Percentiles rank a stretch among this genome's conserved stretches.
phyloP scores from a whole-genome alignment of 1,140 invertebrate species.

The Vanessa atalanta region DNA sequence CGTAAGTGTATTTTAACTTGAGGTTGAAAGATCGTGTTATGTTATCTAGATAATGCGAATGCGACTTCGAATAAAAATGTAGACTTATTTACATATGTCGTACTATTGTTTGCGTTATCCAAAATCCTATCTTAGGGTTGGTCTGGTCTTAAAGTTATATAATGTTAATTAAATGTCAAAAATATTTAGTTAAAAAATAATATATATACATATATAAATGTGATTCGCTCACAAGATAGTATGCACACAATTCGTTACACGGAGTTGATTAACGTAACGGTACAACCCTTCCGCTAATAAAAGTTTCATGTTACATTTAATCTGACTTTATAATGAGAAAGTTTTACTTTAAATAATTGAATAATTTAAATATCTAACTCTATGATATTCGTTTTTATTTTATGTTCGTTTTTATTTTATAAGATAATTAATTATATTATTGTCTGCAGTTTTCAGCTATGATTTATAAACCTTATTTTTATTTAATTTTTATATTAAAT shows the following conservation, averaged over 20 bases:
- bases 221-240: background rate
- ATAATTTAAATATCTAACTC: background rate
- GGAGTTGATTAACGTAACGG: slow-evolving; percentile 41
- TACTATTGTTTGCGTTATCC: no score
- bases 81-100: no score
- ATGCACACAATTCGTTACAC: slow-evolving; percentile 33
- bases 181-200: background rate
- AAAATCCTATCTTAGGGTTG: no score
- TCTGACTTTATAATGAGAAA: slow-evolving; percentile 50
- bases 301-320: slow-evolving; percentile 36
- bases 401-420: no score
- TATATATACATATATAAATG: no score
- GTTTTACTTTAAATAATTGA: slow-evolving; percentile 36
- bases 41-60: no score
- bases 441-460: no score
- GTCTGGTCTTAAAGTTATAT: background rate
- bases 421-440: no score
- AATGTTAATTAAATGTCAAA: background rate
- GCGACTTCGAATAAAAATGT: no score
- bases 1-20: background rate
- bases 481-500: no score
- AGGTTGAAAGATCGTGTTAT: background rate
- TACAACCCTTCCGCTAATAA: slow-evolving; percentile 42
- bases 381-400: no score
- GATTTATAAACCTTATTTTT: no score